phyloP scores from a whole-genome alignment of 2,797 vertebrate species.

The Neosilurus hyrtlii region DNA sequence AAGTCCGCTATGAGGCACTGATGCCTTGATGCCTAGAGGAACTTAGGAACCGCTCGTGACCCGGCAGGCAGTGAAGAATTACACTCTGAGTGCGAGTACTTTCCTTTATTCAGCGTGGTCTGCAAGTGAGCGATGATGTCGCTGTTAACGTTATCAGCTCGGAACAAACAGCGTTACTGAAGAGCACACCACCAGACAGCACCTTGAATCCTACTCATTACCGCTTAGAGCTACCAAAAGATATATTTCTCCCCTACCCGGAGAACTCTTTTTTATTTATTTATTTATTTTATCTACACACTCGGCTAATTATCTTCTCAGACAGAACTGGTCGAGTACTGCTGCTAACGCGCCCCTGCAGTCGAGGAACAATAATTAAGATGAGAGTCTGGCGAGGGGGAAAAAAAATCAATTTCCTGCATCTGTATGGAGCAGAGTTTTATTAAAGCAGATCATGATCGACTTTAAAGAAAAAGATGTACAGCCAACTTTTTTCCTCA shows the following conservation, averaged over 20 bases:
- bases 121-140: not conserved
- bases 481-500: not conserved
- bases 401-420: constrained; percentile 16
- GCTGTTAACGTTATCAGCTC: not conserved
- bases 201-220: not conserved
- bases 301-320: not conserved
- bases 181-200: not conserved
- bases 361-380: constrained; percentile 29
- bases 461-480: not conserved
- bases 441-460: not conserved
- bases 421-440: constrained; percentile 2
- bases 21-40: not conserved
- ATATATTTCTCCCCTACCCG: not conserved
- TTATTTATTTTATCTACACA: not conserved
- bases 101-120: not conserved
- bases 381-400: not conserved
- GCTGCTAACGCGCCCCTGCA: not conserved
- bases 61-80: not conserved
- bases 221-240: not conserved
- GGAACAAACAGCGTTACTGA: not conserved
- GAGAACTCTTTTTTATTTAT: not conserved
- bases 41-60: not conserved
- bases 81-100: not conserved
- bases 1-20: not conserved
- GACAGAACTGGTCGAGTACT: not conserved